These are phyloP conservation scores for Drymonia ruficornis DNA, from an alignment of 2,888 invertebrate species.

Conservation along the genomic window DNA sequence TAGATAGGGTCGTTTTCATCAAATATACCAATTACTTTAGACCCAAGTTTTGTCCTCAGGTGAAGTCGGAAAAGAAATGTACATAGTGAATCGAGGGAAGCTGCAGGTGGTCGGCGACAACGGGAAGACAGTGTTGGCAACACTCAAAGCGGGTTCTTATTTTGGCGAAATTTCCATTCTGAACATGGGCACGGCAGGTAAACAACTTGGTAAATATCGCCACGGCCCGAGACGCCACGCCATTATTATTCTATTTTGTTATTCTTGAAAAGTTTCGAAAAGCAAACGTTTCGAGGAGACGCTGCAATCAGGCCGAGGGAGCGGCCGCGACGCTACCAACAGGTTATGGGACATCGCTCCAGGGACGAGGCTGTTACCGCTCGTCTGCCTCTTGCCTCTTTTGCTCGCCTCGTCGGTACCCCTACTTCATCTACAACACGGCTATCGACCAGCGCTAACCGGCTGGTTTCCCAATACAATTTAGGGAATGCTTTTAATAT, in stretches of 20 bases:
- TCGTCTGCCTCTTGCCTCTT: no score
- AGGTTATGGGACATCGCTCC: slow-evolving; percentile 79
- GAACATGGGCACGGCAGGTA: slow-evolving; percentile 99
- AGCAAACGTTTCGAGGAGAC: slow-evolving; percentile 82
- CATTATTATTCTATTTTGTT: slow-evolving; percentile 77
- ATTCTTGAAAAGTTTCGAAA: slow-evolving; percentile 75
- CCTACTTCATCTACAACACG: slow-evolving; percentile 17
- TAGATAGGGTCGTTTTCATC: no score
- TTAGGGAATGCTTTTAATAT: slow-evolving; percentile 65
- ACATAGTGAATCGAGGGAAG: slow-evolving; percentile 98
- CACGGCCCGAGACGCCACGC: slow-evolving; percentile 85
- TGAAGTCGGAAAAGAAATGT: slow-evolving; percentile 99
- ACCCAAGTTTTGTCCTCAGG: slow-evolving; percentile 85
- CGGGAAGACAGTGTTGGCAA: slow-evolving; percentile 97
- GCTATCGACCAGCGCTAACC: slow-evolving; percentile 58
- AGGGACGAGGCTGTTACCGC: slow-evolving; percentile 54
- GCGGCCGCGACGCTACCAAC: slow-evolving; percentile 78
- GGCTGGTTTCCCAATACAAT: slow-evolving; percentile 49
- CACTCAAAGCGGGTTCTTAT: slow-evolving; percentile 99
- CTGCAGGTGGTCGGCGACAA: slow-evolving; percentile 98
- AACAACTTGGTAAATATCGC: slow-evolving; percentile 97
- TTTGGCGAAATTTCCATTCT: slow-evolving; percentile 99
- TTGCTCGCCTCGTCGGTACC: slow-evolving; percentile 8
- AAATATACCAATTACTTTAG: slow-evolving; percentile 4
- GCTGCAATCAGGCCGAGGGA: slow-evolving; percentile 84